phyloP scores from a whole-genome alignment of 2,113 vertebrate genomes.

The Lonchura striata region DNA sequence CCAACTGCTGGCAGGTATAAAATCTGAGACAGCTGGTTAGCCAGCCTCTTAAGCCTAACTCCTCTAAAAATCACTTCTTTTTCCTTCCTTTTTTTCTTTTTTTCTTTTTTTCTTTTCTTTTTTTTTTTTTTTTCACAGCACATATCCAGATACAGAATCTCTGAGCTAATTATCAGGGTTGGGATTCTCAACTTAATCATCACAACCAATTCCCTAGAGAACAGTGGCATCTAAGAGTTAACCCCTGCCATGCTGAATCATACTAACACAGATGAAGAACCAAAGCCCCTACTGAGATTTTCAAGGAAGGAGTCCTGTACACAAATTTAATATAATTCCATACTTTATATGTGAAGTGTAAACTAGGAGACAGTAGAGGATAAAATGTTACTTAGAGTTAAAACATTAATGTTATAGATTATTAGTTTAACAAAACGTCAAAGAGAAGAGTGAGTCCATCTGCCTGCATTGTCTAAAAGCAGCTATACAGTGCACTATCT shows the following conservation, averaged over 20 bases:
- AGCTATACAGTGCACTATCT: not conserved
- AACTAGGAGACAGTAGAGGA: not conserved
- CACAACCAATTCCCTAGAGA: conserved; percentile 69
- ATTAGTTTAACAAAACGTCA: conserved; percentile 34
- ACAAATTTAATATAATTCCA: not conserved
- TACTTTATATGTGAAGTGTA: not conserved
- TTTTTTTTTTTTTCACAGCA: conserved; percentile 20
- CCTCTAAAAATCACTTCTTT: conserved; percentile 62
- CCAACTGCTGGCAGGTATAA: conserved; percentile 62
- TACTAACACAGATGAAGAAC: conserved; percentile 3
- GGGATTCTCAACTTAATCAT: conserved; percentile 81
- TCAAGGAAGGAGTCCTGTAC: not conserved
- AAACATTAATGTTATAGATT: conserved; percentile 17
- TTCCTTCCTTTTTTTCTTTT: not conserved
- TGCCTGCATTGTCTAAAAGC: conserved; percentile 26
- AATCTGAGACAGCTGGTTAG: conserved; percentile 73
- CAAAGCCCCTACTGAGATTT: conserved; percentile 54
- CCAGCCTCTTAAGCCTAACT: conserved; percentile 66
- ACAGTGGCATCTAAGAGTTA: conserved; percentile 70
- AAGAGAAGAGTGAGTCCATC: conserved; percentile 19
- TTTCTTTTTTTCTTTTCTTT: not conserved
- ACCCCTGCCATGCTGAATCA: conserved; percentile 70
- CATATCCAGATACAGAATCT: conserved; percentile 75
- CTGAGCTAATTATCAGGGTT: conserved; percentile 80
- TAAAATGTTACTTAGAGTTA: conserved; percentile 29